Conservation (phyloP, 1,140 invertebrate species). For the Drosophila fuyamai region DNA sequence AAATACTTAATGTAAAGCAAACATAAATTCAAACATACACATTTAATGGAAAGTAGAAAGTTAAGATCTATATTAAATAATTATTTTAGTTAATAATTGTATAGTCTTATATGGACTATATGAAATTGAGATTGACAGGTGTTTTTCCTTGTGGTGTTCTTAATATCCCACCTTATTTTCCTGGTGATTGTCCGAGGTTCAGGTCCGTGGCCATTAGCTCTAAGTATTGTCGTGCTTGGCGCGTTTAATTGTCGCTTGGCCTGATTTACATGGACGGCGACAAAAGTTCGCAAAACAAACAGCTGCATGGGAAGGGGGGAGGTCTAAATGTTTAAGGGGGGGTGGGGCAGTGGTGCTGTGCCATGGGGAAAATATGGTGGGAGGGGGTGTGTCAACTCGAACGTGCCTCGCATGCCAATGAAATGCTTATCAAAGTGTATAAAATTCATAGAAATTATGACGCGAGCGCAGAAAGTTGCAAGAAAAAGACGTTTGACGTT, state of each 20-base stretch:
- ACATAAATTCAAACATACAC: too few relatives aligned
- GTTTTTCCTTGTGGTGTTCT: neutral
- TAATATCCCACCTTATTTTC: neutral
- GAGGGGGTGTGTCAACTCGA: constrained; percentile 13
- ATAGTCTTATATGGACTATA: too few relatives aligned
- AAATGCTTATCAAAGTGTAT: constrained; percentile 81
- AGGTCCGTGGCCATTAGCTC: constrained; percentile 65
- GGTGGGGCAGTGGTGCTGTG: neutral
- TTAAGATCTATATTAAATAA: too few relatives aligned
- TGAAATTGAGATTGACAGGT: neutral
- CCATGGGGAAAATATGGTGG: neutral
- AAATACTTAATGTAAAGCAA: too few relatives aligned
- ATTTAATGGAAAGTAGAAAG: too few relatives aligned
- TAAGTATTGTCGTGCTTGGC: constrained; percentile 75
- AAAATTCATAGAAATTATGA: constrained; percentile 83
- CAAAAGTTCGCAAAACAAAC: constrained; percentile 69
- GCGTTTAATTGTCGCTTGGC: constrained; percentile 70
- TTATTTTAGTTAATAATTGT: too few relatives aligned
- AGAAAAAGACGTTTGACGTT: constrained; percentile 54
- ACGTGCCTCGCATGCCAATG: constrained; percentile 79
- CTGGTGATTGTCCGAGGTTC: constrained; percentile 18
- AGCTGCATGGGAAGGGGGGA: neutral
- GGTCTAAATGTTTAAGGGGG: neutral
- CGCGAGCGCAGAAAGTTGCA: constrained; percentile 62
- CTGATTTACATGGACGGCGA: constrained; percentile 73